A percentile compares a stretch with the other conserved stretches of the same genome.
These are phyloP conservation scores for Leptocoma aspasia DNA, from an alignment of 2,113 vertebrate species.

Conservation along the genomic window DNA sequence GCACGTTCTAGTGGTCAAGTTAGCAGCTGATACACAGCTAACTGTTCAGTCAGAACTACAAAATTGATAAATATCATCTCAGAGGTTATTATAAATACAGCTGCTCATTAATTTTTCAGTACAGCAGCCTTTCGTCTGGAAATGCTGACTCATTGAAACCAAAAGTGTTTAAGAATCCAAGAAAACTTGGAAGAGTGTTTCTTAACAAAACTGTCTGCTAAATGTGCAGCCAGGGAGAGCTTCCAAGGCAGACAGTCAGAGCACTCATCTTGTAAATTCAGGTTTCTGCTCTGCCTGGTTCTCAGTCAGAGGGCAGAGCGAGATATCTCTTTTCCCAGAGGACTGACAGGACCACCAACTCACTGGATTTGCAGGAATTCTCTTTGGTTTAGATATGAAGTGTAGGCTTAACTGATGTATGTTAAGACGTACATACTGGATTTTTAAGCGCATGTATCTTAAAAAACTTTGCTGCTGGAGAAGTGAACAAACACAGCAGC, in stretches of 20 bases:
- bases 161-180: background rate
- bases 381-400: background rate
- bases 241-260: background rate
- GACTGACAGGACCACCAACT: background rate
- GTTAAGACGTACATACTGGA: rapidly evolving
- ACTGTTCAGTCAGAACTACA: background rate
- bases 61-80: background rate
- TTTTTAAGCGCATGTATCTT: background rate
- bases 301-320: background rate
- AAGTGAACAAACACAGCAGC: background rate
- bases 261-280: background rate
- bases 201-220: background rate
- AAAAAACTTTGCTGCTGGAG: background rate
- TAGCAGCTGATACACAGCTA: background rate
- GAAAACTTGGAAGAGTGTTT: background rate
- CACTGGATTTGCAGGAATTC: background rate
- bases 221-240: background rate
- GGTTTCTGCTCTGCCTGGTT: background rate
- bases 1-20: background rate
- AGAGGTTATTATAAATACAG: background rate
- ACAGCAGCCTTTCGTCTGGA: background rate
- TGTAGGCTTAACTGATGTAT: background rate
- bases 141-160: slow-evolving; percentile 19
- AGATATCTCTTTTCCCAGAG: background rate
- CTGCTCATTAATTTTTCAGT: background rate